Base-by-base conservation (phyloP, 2,797 vertebrate species). In the Falco naumanni region DNA sequence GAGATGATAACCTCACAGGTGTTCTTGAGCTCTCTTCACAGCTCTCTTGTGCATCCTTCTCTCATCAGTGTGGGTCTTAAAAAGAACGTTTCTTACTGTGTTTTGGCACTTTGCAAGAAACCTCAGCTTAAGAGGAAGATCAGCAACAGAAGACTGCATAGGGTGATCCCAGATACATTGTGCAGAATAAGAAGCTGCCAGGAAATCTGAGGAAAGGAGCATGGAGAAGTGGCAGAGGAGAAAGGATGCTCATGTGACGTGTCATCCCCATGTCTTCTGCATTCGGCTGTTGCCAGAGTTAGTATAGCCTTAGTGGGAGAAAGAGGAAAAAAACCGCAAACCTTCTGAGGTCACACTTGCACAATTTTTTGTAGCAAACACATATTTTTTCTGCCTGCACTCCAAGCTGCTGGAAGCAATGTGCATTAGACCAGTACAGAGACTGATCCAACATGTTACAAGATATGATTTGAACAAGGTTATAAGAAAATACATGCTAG, bases 1-100 rank as follows among this genome's bases (percentile, higher is more conserved):
- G 87, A 91, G 81, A 60, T 11, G 69, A 50, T 11, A 83, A 76
- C 37, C 82, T 91, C 79, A 34, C 87, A 96, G 79, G 65, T 94
- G 94, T 78, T 71, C 72, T 50, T 48, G 81, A 89, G 79, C 50
- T 92, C 80, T 90, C 85, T 59, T 88, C 72, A 48, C 61, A 68
- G 57, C 57, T 90, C 76, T 82, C 56, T 84, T 37, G 66, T 83
- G 64, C 64, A 66, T 51, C 57, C 61, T 87, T 68, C 76, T 63
- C 31, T 92, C 65, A 93, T 33, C 69, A 15, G 3, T 15, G 29
- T 19, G 61, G 17, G 34, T 51, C 57, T 84, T 64, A 53, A 65
- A 50, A 83, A 41, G 53, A 3, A 9, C 86, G 72, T 54, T 72
- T 81, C 43, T 85, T 51, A 16, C 0, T 66, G 47, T 43, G 8